Percentiles rank a stretch among this genome's conserved stretches.
Evolutionary conservation across 2,113 vertebrate species (phyloP).

Genomic region (Leptosomus discolor): DNA sequence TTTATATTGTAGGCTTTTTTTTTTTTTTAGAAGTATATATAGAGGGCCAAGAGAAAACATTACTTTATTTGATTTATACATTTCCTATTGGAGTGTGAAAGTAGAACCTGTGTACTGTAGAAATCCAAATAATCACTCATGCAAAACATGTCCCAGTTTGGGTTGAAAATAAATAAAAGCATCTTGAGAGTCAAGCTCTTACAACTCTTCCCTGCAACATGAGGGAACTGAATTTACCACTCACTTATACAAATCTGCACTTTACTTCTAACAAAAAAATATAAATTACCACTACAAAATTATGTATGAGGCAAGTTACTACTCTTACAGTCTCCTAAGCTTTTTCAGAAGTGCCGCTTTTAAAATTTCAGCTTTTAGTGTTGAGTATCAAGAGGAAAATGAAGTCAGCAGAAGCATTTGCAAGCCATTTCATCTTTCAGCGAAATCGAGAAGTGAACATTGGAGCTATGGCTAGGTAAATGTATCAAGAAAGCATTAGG

Average conservation of each 20-base stretch:
- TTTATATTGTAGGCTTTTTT: neutral
- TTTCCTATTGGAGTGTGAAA: neutral
- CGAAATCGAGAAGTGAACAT: neutral
- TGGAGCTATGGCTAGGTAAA: neutral
- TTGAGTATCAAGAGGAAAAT: neutral
- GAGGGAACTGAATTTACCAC: neutral
- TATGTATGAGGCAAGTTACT: neutral
- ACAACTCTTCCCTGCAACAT: neutral
- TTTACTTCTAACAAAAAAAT: neutral
- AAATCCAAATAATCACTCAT: neutral
- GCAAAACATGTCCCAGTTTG: neutral
- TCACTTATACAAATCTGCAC: neutral
- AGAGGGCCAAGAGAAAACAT: neutral
- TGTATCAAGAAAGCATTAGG: neutral
- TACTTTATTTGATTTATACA: neutral
- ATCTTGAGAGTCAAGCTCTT: neutral
- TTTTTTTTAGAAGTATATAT: neutral
- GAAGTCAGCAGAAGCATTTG: neutral
- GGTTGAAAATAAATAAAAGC: conserved; percentile 5
- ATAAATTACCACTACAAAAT: neutral
- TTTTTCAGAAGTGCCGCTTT: neutral
- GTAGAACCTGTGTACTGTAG: neutral
- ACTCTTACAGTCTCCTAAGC: neutral
- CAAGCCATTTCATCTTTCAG: neutral
- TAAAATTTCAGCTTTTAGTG: neutral